Percentiles rank a stretch among this genome's conserved stretches.
Conservation (phyloP, 2,113 vertebrate species). For the Chaetops frenatus region DNA sequence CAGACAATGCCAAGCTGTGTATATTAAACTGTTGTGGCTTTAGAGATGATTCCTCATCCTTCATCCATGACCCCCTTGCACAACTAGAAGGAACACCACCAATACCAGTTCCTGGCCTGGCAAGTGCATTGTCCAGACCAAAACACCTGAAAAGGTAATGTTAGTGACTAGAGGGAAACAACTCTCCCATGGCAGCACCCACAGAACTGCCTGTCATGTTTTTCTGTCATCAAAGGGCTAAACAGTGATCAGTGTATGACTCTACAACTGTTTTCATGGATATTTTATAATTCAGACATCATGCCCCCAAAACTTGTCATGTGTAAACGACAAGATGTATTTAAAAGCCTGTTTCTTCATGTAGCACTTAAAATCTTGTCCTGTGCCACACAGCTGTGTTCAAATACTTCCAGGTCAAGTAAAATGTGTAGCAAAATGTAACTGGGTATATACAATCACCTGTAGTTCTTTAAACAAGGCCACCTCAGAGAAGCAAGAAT, state of each 20-base stretch:
- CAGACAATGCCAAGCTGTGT: not conserved
- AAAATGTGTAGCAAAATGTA: not conserved
- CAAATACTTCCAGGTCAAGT: not conserved
- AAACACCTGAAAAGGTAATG: not conserved
- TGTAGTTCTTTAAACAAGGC: not conserved
- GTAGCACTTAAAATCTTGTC: not conserved
- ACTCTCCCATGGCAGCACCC: accelerated
- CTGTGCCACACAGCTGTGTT: not conserved
- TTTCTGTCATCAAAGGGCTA: not conserved
- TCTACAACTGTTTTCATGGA: not conserved
- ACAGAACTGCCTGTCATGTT: accelerated
- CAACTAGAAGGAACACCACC: not conserved
- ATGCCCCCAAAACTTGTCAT: not conserved
- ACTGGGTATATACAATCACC: not conserved
- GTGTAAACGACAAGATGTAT: not conserved
- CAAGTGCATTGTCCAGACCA: not conserved
- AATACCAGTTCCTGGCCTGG: not conserved
- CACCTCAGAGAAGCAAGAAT: not conserved
- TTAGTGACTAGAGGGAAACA: not conserved
- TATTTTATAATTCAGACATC: not conserved
- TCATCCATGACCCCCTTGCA: not conserved
- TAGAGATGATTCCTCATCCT: not conserved
- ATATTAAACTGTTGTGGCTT: not conserved
- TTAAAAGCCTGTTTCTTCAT: not conserved
- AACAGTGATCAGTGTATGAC: not conserved